Base-by-base conservation (phyloP, 1,140 invertebrate genomes). In the Cherax destructor region DNA sequence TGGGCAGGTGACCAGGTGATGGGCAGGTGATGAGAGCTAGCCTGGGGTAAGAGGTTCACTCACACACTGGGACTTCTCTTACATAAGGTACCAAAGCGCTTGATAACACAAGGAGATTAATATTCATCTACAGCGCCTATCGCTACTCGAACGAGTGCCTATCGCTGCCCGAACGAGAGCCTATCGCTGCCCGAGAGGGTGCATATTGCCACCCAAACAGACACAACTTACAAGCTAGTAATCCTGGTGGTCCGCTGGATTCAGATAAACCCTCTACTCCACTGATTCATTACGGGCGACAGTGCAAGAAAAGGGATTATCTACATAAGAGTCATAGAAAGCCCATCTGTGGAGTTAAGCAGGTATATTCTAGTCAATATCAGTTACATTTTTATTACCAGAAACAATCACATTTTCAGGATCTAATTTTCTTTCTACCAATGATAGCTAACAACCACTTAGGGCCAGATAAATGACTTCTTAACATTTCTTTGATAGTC, bases 51-150 rank as follows among this genome's bases (percentile, higher is more conserved):
- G 18, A 7, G 56, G 7, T 74, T n/a, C 49, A 47, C 65, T 74
- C 79, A 89, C 87, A 89, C 49, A 50, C 87, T 74, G 65, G 47
- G 11, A 65, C 87, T 89, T 83, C 65, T 56, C 65, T 41, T 83
- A 81, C 81, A 89, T 89, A 69, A 89, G 87, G 87, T 89, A 89
- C 87, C 79, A 89, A 89, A 89, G 87, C 87, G 87, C 87, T 89
- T 65, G 69, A 81, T 74, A 89, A 81, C 69, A 72, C 18, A 83
- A 30, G 79, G 72, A 88, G 77, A 86, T 69, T 52, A n/a, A 72
- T 50, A 47, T 47, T 86, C 50, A 76, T n/a, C 83, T 86, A 86
- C 69, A 47, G 83, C 83, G 50, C 69, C 49, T 86, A 72, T 49
- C 16, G 65, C 65, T 30, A 49, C 59, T 21, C 56, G 59, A n/a